Percentiles rank a stretch among this genome's conserved stretches.
phyloP scores from a whole-genome alignment of 2,888 invertebrate genomes.

The Apotomis turbidana region DNA sequence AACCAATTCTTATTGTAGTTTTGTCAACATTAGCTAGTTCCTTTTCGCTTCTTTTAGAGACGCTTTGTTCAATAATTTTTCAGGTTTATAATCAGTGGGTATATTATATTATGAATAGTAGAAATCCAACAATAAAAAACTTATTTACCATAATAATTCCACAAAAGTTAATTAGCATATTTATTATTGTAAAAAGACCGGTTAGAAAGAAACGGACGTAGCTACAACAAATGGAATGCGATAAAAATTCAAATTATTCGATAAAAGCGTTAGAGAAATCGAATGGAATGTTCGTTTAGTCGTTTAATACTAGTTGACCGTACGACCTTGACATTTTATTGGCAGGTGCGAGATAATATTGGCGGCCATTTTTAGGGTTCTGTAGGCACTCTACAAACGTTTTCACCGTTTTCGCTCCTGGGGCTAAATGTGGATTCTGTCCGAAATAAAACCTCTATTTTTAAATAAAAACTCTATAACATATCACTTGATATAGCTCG shows the following conservation, averaged over 20 bases:
- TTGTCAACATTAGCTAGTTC: no score
- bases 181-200: slow-evolving; percentile 26
- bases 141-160: slow-evolving; percentile 1
- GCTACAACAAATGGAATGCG: slow-evolving; percentile 56
- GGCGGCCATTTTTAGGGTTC: slow-evolving; percentile 12
- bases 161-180: slow-evolving; percentile 18
- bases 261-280: slow-evolving; percentile 74
- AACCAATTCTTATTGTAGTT: no score
- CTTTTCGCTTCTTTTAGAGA: no score
- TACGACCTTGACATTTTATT: slow-evolving; percentile 73
- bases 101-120: background rate
- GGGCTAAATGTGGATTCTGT: no score
- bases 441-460: no score
- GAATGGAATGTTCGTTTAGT: slow-evolving; percentile 57
- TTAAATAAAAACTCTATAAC: no score
- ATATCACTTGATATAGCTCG: no score
- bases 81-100: no score
- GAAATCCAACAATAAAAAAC: slow-evolving; percentile 1
- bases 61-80: no score
- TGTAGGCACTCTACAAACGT: no score
- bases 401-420: no score
- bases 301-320: slow-evolving; percentile 56
- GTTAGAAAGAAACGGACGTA: slow-evolving; percentile 8
- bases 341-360: slow-evolving; percentile 53
- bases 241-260: slow-evolving; percentile 64